phyloP scores from a whole-genome alignment of 2,797 vertebrate genomes.

The Leptoclinus maculatus region DNA sequence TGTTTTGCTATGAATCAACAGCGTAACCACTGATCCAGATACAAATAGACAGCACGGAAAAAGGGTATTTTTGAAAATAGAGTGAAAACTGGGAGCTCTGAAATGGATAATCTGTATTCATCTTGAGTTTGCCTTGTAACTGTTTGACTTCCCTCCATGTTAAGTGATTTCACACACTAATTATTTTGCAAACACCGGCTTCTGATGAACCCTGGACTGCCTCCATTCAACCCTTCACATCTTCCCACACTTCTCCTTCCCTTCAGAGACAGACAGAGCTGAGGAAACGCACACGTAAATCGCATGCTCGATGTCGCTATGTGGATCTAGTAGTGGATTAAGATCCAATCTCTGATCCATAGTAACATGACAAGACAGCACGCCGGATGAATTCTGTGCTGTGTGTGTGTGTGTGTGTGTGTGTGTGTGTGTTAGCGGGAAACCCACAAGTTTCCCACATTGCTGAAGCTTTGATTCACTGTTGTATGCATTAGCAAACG shows the following conservation, averaged over 20 bases:
- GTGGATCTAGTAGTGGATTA: conserved; percentile 82
- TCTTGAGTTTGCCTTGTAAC: conserved; percentile 43
- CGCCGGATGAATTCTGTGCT: conserved; percentile 52
- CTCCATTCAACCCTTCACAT: conserved; percentile 67
- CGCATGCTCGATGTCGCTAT: conserved; percentile 51
- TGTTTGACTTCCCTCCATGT: conserved; percentile 58
- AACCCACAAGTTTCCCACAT: conserved; percentile 56
- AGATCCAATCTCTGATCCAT: conserved; percentile 78
- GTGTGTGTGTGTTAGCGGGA: conserved; percentile 14
- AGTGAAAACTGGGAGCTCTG: conserved; percentile 21
- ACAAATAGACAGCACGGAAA: neutral
- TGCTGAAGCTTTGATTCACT: conserved; percentile 36
- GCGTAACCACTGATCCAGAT: neutral
- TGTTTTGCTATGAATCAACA: neutral
- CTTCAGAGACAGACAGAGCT: conserved; percentile 58
- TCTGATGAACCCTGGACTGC: conserved; percentile 59
- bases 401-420: conserved; percentile 10
- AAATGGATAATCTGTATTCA: conserved; percentile 49
- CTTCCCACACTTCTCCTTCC: conserved; percentile 76
- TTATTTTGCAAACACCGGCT: conserved; percentile 66
- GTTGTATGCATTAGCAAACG: neutral
- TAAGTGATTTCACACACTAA: conserved; percentile 69
- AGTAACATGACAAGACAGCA: conserved; percentile 71
- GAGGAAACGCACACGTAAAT: conserved; percentile 54
- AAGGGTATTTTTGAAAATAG: conserved; percentile 7